Evolutionary conservation across 2,797 vertebrate genomes (phyloP).

Genomic region (Brotula barbata): DNA sequence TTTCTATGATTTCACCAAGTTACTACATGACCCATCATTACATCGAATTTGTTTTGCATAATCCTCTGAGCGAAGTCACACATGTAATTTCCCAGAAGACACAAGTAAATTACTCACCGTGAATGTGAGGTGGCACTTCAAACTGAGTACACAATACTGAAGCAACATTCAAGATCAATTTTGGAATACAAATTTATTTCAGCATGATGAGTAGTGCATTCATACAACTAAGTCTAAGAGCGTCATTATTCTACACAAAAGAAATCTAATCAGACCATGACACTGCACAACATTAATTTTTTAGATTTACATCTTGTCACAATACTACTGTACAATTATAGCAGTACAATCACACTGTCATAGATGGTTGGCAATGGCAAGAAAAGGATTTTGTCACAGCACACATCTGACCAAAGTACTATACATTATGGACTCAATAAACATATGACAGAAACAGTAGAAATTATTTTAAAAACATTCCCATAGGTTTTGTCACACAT

Average conservation of each 20-base stretch:
- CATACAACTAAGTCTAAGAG: slow-evolving; percentile 5
- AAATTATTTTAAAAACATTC: slow-evolving; percentile 35
- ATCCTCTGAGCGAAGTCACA: not conserved
- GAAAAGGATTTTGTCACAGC: not conserved
- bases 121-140: not conserved
- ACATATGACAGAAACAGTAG: slow-evolving; percentile 18
- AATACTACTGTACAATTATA: not conserved
- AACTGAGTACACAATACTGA: not conserved
- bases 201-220: slow-evolving; percentile 3
- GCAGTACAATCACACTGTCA: slow-evolving; percentile 19
- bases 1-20: slow-evolving; percentile 1
- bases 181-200: slow-evolving; percentile 22
- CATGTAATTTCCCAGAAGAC: no score
- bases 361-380: slow-evolving; percentile 14
- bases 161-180: not conserved
- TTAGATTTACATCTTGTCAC: slow-evolving; percentile 3
- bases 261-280: not conserved
- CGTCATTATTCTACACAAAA: slow-evolving; percentile 3
- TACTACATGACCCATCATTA: slow-evolving; percentile 9
- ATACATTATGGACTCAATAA: slow-evolving; percentile 39
- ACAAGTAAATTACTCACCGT: not conserved
- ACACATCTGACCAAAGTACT: slow-evolving; percentile 13
- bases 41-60: slow-evolving; percentile 16
- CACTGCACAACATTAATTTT: not conserved
- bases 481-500: slow-evolving; percentile 14